Evolutionary conservation across 2,888 invertebrate species (phyloP).

Genomic region (Campoletis raptor): DNA sequence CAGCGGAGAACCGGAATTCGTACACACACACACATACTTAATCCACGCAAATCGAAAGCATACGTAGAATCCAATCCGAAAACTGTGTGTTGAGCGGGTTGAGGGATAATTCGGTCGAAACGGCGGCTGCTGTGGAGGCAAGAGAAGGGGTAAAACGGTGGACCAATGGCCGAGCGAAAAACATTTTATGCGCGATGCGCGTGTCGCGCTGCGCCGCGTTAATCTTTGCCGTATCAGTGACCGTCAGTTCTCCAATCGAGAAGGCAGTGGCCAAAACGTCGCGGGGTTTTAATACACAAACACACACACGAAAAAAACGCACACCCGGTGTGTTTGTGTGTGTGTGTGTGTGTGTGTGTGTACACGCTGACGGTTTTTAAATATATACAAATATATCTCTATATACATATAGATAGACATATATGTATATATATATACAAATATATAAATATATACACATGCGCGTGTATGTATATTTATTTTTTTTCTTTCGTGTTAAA

Average conservation of each 20-base stretch:
- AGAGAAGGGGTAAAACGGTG: slow-evolving; percentile 55
- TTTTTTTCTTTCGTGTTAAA: slow-evolving; percentile 39
- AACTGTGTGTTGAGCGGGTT: slow-evolving; percentile 22
- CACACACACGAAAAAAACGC: slow-evolving; percentile 7
- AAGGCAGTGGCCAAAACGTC: slow-evolving; percentile 74
- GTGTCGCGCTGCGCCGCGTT: slow-evolving; percentile 82
- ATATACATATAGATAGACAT: not conserved
- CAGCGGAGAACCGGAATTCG: slow-evolving; percentile 26
- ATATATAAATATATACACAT: not conserved
- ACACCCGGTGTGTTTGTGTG: slow-evolving; percentile 11
- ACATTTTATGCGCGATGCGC: slow-evolving; percentile 81
- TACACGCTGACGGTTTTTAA: slow-evolving; percentile 22
- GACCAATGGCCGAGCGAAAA: slow-evolving; percentile 72
- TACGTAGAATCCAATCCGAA: slow-evolving; percentile 12
- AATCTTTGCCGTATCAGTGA: slow-evolving; percentile 81
- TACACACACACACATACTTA: not conserved
- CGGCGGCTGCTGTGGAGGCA: slow-evolving; percentile 28
- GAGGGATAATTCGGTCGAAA: slow-evolving; percentile 55
- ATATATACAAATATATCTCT: slow-evolving; percentile 26
- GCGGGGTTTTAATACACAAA: slow-evolving; percentile 29
- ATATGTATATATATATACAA: not conserved
- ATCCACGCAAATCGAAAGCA: not conserved
- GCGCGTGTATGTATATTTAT: not conserved
- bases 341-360: slow-evolving; percentile 10
- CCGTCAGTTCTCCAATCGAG: slow-evolving; percentile 78